Base-by-base conservation (phyloP, 2,797 vertebrate genomes). In the Catharus ustulatus region DNA sequence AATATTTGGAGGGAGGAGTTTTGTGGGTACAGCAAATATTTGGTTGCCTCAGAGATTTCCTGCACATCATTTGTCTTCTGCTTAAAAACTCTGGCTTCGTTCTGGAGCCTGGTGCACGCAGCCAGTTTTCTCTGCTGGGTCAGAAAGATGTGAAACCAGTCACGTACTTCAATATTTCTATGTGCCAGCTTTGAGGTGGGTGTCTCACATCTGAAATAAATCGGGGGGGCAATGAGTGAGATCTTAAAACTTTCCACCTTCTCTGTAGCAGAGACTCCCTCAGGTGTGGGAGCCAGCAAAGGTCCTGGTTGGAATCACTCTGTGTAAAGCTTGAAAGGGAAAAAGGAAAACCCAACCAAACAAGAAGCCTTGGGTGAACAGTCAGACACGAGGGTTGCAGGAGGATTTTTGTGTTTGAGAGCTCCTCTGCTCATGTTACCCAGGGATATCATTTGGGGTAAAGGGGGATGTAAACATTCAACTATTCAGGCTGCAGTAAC, bases 41-140 rank as follows among this genome's bases (percentile, higher is more conserved):
- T 93, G 58, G 76, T 86, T 84, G 69, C 80, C 62, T 78, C 78
- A 90, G 92, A 67, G 90, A 78, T 46, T 84, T 72, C 58, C 57
- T 75, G 76, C 90, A 88, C 83, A 15, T 90, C 23, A 0, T 88
- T 64, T 84, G 30, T 88, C 64, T 88, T 81, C 80, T 71, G 34
- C 13, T 24, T 21, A 51, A 73, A 19, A 9, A 0, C 24, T 59
- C 59, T 93, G 90, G 64, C 71, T 84, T 59, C 0, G 0, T 76
- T 51, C 71, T 36, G 5, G 66, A 55, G 55, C 79, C 43, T 34
- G 48, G 29, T 36, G 32, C 15, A 1, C 0, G 1, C 64, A 76
- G 78, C 15, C 40, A 29, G 29, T 9, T 78, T 58, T 81, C 34
- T 18, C 23, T 66, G 51, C 27, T 54, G 79, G 19, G 58, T 69